Evolutionary conservation across 64 coral and sea anemone species (phyloP), one percentile per base, ranked within the genome.

Genomic region (Montipora foliosa): DNA sequence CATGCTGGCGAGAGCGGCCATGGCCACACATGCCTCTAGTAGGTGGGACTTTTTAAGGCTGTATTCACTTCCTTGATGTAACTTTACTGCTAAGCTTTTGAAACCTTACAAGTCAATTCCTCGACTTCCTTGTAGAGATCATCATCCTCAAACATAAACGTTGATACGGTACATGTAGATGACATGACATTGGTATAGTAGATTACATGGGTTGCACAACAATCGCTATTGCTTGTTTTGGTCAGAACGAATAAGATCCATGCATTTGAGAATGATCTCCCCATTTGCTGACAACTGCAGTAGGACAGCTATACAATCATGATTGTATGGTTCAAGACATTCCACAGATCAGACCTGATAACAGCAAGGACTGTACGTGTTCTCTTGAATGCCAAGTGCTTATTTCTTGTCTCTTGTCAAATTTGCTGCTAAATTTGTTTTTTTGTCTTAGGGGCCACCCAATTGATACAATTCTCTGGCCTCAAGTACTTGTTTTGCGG

Each of bases 381-480:
- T 29, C 29, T 29, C 29, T 29, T 29, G 29, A 29, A 29, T 29
- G 29, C 29, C 29, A 29, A 29, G 29, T 29, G 0, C 29, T 29
- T 29, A 29, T 29, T 1, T 29, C 29, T 29, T 29, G 29, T 29
- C 29, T 29, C 29, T 29, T 29, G 29, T 29, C 29, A 29, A 0
- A 29, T 0, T 0, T 29, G 29, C 29, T 29, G 29, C 1, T 0
- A 29, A 29, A 29, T 29, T 29, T 29, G 29, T 29, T 29, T 29
- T 0, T 29, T 29, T 29, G 0, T 29, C 29, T 29, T 29, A 29
- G 29, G 29, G 29, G 29, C 0, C 1, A 1, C 61, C 67, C 83
- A 84, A 75, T 92, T 57, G 29, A 80, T 67, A 55, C 90, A 92
- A 58, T 92, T 92, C 58, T 92, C 45, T 25, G 90, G 80, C 49